phyloP scores from a whole-genome alignment of 2,113 vertebrate species.

The Natator depressus region DNA sequence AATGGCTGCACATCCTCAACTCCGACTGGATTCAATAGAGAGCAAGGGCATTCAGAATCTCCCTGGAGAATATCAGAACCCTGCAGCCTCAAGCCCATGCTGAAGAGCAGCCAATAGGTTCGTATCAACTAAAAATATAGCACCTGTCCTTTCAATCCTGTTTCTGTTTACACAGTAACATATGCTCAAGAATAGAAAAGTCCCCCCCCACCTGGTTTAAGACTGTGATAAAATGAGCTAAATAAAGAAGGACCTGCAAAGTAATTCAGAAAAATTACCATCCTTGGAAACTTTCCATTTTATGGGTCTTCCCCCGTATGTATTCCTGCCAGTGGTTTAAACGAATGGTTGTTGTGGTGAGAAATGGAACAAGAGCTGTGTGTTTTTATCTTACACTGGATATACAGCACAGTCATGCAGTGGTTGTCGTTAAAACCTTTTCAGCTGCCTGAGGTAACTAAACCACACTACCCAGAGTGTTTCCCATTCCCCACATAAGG shows the following conservation, averaged over 20 bases:
- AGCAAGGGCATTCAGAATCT: neutral
- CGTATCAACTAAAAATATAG: neutral
- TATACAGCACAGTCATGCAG: neutral
- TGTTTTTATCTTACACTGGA: neutral
- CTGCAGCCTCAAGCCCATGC: neutral
- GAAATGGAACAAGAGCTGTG: neutral
- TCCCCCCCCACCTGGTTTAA: neutral
- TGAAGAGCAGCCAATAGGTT: neutral
- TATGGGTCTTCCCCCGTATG: neutral
- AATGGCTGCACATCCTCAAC: neutral
- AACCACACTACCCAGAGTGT: neutral
- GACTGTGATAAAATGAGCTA: conserved; percentile 24
- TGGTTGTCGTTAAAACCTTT: neutral
- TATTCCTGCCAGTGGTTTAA: neutral
- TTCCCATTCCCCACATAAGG: neutral
- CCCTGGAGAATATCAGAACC: neutral
- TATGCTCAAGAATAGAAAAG: neutral
- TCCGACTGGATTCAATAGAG: neutral
- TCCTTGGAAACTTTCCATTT: conserved; percentile 43
- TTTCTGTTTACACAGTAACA: conserved; percentile 33
- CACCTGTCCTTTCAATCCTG: conserved; percentile 28
- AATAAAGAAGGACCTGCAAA: conserved; percentile 12
- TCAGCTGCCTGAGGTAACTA: neutral
- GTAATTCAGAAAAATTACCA: neutral
- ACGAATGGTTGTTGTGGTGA: neutral